A percentile compares a stretch with the other conserved stretches of the same genome.
Conservation (phyloP, 2,888 invertebrate genomes). For the Lasioglossum leucozonium region DNA sequence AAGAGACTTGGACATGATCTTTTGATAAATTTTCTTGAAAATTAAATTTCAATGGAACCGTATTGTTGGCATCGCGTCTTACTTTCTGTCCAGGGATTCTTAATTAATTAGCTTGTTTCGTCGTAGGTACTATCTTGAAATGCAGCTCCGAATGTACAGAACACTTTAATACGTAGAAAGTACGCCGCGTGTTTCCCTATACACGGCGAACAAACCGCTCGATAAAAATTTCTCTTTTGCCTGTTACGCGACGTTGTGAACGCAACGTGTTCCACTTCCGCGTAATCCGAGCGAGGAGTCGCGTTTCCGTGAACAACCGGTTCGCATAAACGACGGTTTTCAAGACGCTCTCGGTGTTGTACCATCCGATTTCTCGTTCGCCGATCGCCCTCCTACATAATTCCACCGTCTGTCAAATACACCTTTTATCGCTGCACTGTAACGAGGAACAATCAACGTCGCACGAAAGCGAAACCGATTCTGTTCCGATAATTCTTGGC, state of each 20-base stretch:
- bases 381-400: background rate
- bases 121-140: background rate
- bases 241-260: slow-evolving; percentile 19
- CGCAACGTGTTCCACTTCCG: slow-evolving; percentile 7
- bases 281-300: slow-evolving; percentile 26
- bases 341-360: background rate
- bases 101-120: background rate
- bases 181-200: background rate
- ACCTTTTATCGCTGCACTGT: background rate
- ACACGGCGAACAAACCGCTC: background rate
- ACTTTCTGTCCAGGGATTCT: background rate
- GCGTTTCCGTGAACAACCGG: background rate
- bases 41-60: background rate
- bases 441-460: background rate
- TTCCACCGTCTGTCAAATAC: background rate
- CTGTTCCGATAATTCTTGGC: background rate
- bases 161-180: slow-evolving; percentile 10
- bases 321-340: background rate
- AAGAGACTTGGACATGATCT: too few relatives aligned
- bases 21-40: background rate
- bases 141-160: background rate
- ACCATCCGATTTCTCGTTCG: background rate
- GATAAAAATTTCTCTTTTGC: slow-evolving; percentile 36
- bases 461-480: background rate
- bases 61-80: background rate